phyloP scores from a whole-genome alignment of 2,888 invertebrate species.

The Cheilosia scutellata region DNA sequence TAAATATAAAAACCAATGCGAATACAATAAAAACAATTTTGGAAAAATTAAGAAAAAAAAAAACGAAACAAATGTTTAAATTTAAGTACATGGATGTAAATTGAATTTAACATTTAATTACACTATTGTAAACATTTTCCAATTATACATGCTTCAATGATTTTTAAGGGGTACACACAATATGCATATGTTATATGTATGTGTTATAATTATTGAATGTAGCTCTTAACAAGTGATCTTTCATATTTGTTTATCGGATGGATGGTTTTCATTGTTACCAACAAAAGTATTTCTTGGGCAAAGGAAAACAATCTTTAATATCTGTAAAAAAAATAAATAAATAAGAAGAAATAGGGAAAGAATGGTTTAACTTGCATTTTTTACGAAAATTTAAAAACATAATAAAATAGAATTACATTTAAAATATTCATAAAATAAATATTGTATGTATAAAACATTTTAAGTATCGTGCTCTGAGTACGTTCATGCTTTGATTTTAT shows the following conservation, averaged over 20 bases:
- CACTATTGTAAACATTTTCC: conserved; percentile 11
- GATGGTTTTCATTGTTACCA: conserved; percentile 39
- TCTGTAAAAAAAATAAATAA: conserved; percentile 48
- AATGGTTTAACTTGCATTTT: background rate
- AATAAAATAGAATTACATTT: background rate
- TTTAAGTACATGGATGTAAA: conserved; percentile 43
- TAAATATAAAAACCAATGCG: background rate
- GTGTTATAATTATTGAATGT: conserved; percentile 16
- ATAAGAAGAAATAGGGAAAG: conserved; percentile 4
- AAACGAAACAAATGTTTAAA: background rate
- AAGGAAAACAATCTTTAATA: conserved; percentile 72
- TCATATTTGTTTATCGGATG: conserved; percentile 11
- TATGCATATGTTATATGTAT: background rate
- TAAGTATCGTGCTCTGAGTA: conserved; percentile 50
- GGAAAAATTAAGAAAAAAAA: background rate
- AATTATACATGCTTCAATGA: conserved; percentile 21
- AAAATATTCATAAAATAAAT: background rate
- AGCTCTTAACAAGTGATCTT: conserved; percentile 30
- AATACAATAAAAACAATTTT: no score
- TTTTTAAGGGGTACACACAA: conserved; percentile 4
- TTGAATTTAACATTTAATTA: conserved; percentile 34
- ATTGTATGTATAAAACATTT: conserved; percentile 39
- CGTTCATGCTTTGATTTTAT: conserved; percentile 42
- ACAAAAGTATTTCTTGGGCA: conserved; percentile 67
- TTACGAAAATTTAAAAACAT: background rate